Evolutionary conservation across 2,888 invertebrate genomes (phyloP), one percentile per base, ranked within the genome.

Genomic region (Merodon equestris): DNA sequence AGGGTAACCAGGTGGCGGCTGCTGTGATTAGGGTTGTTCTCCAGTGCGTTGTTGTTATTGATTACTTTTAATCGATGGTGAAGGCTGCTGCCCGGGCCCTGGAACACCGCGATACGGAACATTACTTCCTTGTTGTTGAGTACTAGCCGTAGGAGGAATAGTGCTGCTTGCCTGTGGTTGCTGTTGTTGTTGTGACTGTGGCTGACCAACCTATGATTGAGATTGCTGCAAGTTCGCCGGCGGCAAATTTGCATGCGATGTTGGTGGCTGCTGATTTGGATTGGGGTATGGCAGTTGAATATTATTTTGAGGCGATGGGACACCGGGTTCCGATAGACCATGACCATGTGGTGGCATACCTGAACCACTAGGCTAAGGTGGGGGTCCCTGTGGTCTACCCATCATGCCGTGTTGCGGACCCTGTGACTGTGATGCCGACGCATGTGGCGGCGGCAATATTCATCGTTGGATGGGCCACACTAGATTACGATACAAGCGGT

Each of bases 401-500:
- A 87, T 85, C 84, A 88, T 87, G 0, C 86, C 87, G 40, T 85
- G 89, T 10, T 88, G 86, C 2, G 88, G 87, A 12, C 88, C 87
- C 61, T 87, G 87, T 2, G 85, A 85, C 82, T 88, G 88, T 2
- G 87, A 84, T 68, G 89, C 89, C 82, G 91, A 87, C 70, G 91
- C 89, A 87, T 92, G 91, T 19, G 92, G 92, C 72, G 92, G 91
- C 91, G 92, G 96, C 95, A 82, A 97, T 94, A 89, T 97, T 97
- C 90, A 97, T 97, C 87, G 95, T 95, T 14, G 96, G 94, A 90
- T 99, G 99, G n/a, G 98, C 98, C 74, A 98, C 0, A 98, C 96
- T 77, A 99, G 91, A 90, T 99, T 99, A 82, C 98, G 91, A 87
- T 99, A 99, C 82, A 99, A 90, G 96, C 93, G 89, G 97, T 96